Evolutionary conservation across 2,888 invertebrate species (phyloP).

Genomic region (Cryptocephalus primarius): DNA sequence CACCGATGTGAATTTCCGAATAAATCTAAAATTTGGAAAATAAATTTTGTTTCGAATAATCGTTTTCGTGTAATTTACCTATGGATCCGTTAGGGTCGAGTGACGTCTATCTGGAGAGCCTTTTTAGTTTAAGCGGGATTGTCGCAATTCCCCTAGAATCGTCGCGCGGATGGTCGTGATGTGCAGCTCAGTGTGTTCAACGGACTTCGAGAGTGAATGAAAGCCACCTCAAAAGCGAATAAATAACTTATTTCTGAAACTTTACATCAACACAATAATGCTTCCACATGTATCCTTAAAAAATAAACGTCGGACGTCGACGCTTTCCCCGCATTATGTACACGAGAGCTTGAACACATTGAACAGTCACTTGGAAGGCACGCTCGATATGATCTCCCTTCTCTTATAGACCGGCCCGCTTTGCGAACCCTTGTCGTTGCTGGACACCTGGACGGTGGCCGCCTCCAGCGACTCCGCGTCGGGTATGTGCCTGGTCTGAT

Average conservation of each 20-base stretch:
- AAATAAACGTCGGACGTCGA: slow-evolving; percentile 17
- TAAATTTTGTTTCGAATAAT: too few species aligned
- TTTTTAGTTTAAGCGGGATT: too few species aligned
- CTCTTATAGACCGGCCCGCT: slow-evolving; percentile 60
- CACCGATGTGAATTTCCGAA: too few species aligned
- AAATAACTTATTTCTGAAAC: background rate
- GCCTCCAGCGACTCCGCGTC: slow-evolving; percentile 40
- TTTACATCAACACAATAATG: slow-evolving; percentile 19
- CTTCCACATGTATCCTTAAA: slow-evolving; percentile 20
- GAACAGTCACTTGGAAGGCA: slow-evolving; percentile 36
- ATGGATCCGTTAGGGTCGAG: too few species aligned
- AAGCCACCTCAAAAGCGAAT: too few species aligned
- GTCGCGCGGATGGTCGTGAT: too few species aligned
- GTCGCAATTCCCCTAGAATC: too few species aligned
- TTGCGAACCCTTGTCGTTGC: slow-evolving; percentile 19
- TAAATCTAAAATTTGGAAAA: too few species aligned
- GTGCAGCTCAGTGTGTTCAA: too few species aligned
- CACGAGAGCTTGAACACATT: slow-evolving; percentile 19
- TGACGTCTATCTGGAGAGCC: too few species aligned
- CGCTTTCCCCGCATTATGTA: slow-evolving; percentile 18
- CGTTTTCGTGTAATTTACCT: too few species aligned
- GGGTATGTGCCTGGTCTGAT: slow-evolving; percentile 47
- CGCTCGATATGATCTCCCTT: slow-evolving; percentile 71
- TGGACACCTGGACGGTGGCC: slow-evolving; percentile 18
- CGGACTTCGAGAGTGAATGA: too few species aligned